Conservation (phyloP, 2,888 invertebrate genomes). For the Euphydryas editha region DNA sequence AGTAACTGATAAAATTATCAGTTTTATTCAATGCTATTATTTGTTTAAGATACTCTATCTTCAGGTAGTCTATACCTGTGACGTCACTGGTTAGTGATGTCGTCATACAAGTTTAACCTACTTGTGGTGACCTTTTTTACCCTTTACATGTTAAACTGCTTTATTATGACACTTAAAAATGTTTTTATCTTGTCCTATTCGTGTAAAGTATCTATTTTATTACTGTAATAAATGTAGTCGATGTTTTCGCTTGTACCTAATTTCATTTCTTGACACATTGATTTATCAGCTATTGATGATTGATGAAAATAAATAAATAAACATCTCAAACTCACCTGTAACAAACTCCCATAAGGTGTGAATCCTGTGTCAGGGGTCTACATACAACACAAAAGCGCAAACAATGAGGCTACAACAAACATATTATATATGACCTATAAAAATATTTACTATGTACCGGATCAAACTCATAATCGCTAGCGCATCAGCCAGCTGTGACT, state of each 20-base stretch:
- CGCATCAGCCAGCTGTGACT: too few species aligned
- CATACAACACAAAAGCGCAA: too few species aligned
- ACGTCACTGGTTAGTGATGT: conserved; percentile 32
- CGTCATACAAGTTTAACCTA: conserved; percentile 34
- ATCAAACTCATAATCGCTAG: too few species aligned
- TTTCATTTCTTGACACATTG: too few species aligned
- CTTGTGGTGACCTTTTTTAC: conserved; percentile 30
- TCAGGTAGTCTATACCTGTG: conserved; percentile 17
- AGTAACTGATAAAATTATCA: neutral
- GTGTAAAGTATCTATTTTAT: neutral
- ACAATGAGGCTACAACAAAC: too few species aligned
- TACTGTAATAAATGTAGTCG: neutral
- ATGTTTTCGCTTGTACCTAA: neutral
- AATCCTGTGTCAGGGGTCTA: too few species aligned
- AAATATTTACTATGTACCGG: too few species aligned
- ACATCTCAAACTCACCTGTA: too few species aligned
- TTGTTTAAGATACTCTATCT: neutral
- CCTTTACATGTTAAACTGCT: conserved; percentile 27
- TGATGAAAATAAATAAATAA: too few species aligned
- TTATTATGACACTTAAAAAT: conserved; percentile 16
- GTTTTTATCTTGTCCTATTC: conserved; percentile 2
- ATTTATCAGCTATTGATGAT: too few species aligned
- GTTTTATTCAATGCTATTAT: neutral
- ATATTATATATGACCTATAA: too few species aligned
- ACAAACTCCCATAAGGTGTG: too few species aligned